Base-by-base conservation (phyloP, 2,113 vertebrate genomes). In the Ramphastos sulfuratus region DNA sequence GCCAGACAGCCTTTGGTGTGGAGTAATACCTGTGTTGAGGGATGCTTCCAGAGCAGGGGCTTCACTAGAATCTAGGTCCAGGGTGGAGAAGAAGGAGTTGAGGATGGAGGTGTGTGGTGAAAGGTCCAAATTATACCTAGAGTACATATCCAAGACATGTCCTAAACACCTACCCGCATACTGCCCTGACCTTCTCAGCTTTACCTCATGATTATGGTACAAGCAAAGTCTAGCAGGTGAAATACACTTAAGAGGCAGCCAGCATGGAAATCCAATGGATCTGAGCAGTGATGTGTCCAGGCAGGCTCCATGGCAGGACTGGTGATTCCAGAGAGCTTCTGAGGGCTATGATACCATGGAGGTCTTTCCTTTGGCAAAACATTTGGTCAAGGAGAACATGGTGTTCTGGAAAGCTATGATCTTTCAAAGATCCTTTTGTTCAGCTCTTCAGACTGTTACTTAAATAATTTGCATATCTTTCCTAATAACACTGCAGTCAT, bases 1-100 rank as follows among this genome's bases (percentile, higher is more conserved):
- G 39, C 52, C 7, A 2, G 56, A 6, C 9, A 80, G 85, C 75
- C 64, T 4, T 0, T 55, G 54, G 30, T 37, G 81, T 77, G 65
- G 21, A 88, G 65, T 7, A 83, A 18, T 93, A 96, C 93, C 93
- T 95, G 91, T 54, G 64, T 59, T 1, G 0, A 91, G 94, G 72
- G 82, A 33, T 17, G 87, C 59, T 92, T 33, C 92, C 92, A 56
- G 64, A 63, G 94, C 42, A 37, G 55, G 78, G 82, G 12, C 85
- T 93, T 93, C 54, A 2, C 92, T 96, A 95, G 64, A 91, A 93
- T 66, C 85, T 86, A 67, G 69, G 64, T 95, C 96, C 23, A 0
- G 28, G 85, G 21, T 1, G 48, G 82, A 52, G 5, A 87, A 73
- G 73, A 96, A 88, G 61, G 60, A 81, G 56, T 35, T 4, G 60